Evolutionary conservation across 2,888 invertebrate genomes (phyloP).

Genomic region (Eilema griseolum): DNA sequence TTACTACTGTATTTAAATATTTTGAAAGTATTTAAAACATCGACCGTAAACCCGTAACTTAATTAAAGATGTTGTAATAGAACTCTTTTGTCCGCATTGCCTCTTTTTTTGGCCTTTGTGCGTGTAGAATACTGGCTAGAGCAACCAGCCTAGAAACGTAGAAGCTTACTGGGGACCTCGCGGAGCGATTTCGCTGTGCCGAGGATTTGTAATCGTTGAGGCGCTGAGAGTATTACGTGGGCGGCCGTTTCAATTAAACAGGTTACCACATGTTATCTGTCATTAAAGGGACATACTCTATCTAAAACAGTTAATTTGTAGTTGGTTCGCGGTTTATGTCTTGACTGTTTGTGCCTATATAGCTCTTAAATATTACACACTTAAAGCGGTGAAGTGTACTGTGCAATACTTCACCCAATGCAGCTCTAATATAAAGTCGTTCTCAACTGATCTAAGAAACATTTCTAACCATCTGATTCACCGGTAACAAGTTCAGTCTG

Average conservation of each 20-base stretch:
- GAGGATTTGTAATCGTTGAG: too few relatives aligned
- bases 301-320: neutral
- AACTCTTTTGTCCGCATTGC: too few relatives aligned
- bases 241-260: too few relatives aligned
- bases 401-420: slow-evolving; percentile 2
- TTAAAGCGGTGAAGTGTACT: neutral
- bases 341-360: neutral
- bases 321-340: neutral
- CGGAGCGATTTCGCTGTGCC: too few relatives aligned
- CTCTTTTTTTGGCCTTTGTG: too few relatives aligned
- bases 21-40: neutral
- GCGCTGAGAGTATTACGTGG: too few relatives aligned
- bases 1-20: neutral
- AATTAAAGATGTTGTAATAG: too few relatives aligned
- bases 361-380: neutral
- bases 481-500: slow-evolving; percentile 46
- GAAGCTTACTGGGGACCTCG: too few relatives aligned
- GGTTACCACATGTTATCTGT: neutral
- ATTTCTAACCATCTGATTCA: slow-evolving; percentile 37
- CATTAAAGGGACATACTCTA: neutral
- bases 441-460: slow-evolving; percentile 36
- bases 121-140: too few relatives aligned
- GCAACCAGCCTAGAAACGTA: too few relatives aligned
- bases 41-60: neutral
- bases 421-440: slow-evolving; percentile 20